Percentiles rank a stretch among this genome's conserved stretches.
Conservation (phyloP, 2,888 invertebrate species). For the Petrophora chlorosata region DNA sequence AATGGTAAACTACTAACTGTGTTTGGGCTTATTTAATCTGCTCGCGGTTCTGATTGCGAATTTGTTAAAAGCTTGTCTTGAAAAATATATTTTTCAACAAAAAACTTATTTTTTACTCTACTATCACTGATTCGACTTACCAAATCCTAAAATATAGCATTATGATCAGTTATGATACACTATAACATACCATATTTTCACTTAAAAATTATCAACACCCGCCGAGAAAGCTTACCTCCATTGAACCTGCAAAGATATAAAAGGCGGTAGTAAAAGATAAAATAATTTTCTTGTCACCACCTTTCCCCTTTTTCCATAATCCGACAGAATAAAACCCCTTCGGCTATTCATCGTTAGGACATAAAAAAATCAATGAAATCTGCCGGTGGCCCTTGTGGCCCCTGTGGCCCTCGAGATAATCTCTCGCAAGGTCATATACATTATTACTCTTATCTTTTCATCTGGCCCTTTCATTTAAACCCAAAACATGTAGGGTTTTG, state of each 20-base stretch:
- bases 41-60: too few species aligned
- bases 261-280: slow-evolving; percentile 1
- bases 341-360: slow-evolving; percentile 33
- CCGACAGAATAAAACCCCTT: slow-evolving; percentile 32
- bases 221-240: not conserved
- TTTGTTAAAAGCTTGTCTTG: too few species aligned
- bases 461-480: slow-evolving; percentile 27
- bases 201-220: too few species aligned
- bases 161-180: too few species aligned
- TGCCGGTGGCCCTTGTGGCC: slow-evolving; percentile 10
- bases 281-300: slow-evolving; percentile 24
- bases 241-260: too few species aligned
- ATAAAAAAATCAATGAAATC: slow-evolving; percentile 32
- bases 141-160: too few species aligned
- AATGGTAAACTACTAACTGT: too few species aligned
- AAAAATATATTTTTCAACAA: too few species aligned
- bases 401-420: slow-evolving; percentile 22
- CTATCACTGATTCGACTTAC: too few species aligned
- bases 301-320: slow-evolving; percentile 24
- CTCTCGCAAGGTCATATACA: slow-evolving; percentile 25
- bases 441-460: slow-evolving; percentile 27
- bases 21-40: too few species aligned
- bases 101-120: too few species aligned
- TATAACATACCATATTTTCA: too few species aligned
- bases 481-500: slow-evolving; percentile 21